Conservation (phyloP, 2,113 vertebrate genomes). For the mouse (Mus musculus) region DNA sequence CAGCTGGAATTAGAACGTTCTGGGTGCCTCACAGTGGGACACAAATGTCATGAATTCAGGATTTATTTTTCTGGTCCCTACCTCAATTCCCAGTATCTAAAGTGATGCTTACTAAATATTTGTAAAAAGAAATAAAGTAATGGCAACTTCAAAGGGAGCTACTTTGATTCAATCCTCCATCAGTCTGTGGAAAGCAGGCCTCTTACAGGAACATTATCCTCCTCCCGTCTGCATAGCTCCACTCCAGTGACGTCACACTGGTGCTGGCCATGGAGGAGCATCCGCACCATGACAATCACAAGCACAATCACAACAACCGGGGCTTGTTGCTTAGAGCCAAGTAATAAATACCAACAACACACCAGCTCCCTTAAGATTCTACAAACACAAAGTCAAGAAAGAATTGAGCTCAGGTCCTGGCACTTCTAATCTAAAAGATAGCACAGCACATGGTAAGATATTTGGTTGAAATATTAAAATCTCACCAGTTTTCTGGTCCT, state of each 20-base stretch:
- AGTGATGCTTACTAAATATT: not conserved
- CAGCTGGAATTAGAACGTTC: not conserved
- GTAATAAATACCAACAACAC: not conserved
- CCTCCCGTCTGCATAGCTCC: not conserved
- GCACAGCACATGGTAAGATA: not conserved
- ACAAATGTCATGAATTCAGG: not conserved
- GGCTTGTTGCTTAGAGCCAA: not conserved
- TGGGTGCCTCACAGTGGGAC: not conserved
- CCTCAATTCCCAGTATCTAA: not conserved
- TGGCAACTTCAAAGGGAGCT: not conserved
- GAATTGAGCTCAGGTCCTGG: not conserved
- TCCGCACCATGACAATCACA: not conserved
- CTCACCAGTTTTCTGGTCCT: not conserved
- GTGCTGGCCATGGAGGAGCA: not conserved
- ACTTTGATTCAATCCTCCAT: not conserved
- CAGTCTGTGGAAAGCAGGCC: not conserved
- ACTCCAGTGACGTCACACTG: not conserved
- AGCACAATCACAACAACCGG: not conserved
- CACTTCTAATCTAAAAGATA: not conserved
- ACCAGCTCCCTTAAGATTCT: not conserved
- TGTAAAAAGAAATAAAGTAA: not conserved
- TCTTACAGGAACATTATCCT: not conserved
- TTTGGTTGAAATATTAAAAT: conserved; percentile 37
- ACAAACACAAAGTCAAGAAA: conserved; percentile 11
- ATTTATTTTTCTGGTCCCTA: not conserved